phyloP scores from a whole-genome alignment of 2,797 vertebrate genomes.

The Semaprochilodus insignis region DNA sequence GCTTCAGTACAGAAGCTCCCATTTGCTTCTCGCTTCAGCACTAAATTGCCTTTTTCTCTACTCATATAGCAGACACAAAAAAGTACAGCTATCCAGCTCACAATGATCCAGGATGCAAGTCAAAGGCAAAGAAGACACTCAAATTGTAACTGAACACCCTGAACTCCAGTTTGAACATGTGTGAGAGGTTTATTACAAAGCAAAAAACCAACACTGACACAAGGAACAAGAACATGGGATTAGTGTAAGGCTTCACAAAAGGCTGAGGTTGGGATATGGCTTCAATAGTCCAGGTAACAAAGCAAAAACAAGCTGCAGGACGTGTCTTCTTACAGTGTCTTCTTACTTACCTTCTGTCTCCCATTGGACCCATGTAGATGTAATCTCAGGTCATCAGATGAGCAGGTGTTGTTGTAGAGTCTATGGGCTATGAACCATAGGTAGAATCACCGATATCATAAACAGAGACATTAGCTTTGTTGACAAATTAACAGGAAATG shows the following conservation, averaged over 20 bases:
- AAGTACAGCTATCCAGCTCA: slow-evolving; percentile 26
- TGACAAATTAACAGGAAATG: too few species aligned
- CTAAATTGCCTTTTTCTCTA: slow-evolving; percentile 29
- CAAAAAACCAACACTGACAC: not conserved
- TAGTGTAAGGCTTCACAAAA: not conserved
- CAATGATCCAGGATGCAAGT: slow-evolving; percentile 2
- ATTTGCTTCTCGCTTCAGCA: slow-evolving; percentile 24
- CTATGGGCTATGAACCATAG: too few species aligned
- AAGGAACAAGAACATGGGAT: not conserved
- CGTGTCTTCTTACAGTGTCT: too few species aligned
- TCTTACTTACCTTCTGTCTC: too few species aligned
- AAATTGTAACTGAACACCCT: not conserved
- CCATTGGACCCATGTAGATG: too few species aligned
- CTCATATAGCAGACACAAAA: not conserved
- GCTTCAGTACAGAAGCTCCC: slow-evolving; percentile 38
- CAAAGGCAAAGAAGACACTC: not conserved
- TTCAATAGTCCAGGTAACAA: not conserved
- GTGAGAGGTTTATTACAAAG: not conserved
- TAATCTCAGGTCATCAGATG: too few species aligned
- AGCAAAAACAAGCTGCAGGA: too few species aligned
- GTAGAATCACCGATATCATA: too few species aligned
- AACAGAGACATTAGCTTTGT: too few species aligned
- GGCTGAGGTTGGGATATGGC: not conserved
- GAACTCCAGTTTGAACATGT: not conserved
- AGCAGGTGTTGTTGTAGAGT: too few species aligned